These are phyloP conservation scores for Drosophila picticornis DNA, from an alignment of 2,888 invertebrate genomes.

Conservation along the genomic window DNA sequence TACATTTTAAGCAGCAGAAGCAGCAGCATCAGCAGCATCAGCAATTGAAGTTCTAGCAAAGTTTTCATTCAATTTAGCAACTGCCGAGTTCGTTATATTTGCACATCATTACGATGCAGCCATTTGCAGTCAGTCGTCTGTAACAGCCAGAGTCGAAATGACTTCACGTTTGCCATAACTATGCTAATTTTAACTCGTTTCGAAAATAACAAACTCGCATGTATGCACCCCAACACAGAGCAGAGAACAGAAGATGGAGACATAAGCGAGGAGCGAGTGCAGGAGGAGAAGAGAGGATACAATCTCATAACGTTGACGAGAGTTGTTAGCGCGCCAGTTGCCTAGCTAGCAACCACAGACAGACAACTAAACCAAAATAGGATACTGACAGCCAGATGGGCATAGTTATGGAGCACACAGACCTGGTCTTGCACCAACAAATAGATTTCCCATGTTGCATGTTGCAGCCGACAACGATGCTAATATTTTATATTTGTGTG, in stretches of 20 bases:
- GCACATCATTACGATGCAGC: conserved; percentile 69
- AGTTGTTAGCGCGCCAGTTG: conserved; percentile 58
- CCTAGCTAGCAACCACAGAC: conserved; percentile 51
- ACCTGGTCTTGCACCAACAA: conserved; percentile 17
- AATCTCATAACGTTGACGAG: conserved; percentile 66
- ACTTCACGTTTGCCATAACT: conserved; percentile 62
- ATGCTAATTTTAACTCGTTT: conserved; percentile 78
- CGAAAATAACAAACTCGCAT: conserved; percentile 71
- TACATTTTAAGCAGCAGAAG: conserved; percentile 27
- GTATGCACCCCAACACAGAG: conserved; percentile 27
- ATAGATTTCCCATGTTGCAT: conserved; percentile 68
- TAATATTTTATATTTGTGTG: conserved; percentile 23
- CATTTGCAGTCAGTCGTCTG: conserved; percentile 22
- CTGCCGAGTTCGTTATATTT: conserved; percentile 63
- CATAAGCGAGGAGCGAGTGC: neutral
- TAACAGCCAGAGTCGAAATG: conserved; percentile 19
- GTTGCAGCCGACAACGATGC: conserved; percentile 47
- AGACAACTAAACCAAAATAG: conserved; percentile 33
- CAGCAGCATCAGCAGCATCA: conserved; percentile 19
- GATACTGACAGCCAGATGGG: conserved; percentile 16
- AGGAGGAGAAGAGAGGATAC: conserved; percentile 4
- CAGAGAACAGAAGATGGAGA: neutral
- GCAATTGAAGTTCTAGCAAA: conserved; percentile 22
- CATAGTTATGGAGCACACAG: conserved; percentile 8
- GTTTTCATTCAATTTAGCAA: conserved; percentile 60